These are phyloP conservation scores for Drosophila carrolli DNA, from an alignment of 1,140 invertebrate genomes.

Conservation along the genomic window DNA sequence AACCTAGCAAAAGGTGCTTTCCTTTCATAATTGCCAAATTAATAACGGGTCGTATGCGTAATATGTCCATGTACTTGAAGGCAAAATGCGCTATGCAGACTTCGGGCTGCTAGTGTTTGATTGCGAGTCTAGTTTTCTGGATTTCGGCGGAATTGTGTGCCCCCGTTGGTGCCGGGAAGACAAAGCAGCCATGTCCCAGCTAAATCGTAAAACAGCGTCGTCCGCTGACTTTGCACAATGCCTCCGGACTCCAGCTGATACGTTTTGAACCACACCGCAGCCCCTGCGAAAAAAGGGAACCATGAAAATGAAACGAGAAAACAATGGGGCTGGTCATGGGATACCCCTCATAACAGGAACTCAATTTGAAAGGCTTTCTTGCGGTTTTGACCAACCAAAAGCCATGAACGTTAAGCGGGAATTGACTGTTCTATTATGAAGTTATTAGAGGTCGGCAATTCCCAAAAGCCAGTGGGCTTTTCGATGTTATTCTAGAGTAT, in stretches of 20 bases:
- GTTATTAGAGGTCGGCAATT: background rate
- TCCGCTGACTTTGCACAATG: constrained; percentile 52
- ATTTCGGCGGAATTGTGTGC: background rate
- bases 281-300: constrained; percentile 17
- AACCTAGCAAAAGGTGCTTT: no score
- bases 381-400: background rate
- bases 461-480: background rate
- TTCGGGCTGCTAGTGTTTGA: constrained; percentile 2
- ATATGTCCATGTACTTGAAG: background rate
- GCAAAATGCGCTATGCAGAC: background rate
- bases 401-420: constrained; percentile 7
- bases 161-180: constrained; percentile 13
- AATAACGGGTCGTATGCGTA: background rate
- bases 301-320: background rate
- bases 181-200: constrained; percentile 26
- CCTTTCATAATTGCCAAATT: background rate
- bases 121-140: background rate
- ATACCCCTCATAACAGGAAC: background rate
- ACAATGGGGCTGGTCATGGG: constrained; percentile 29
- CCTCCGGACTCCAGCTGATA: background rate
- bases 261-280: constrained; percentile 4
- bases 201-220: constrained; percentile 58
- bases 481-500: background rate
- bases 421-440: constrained; percentile 5
- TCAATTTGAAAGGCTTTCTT: constrained; percentile 20